Conservation (phyloP, 2,797 vertebrate genomes). For the Hephaestus fuliginosus region DNA sequence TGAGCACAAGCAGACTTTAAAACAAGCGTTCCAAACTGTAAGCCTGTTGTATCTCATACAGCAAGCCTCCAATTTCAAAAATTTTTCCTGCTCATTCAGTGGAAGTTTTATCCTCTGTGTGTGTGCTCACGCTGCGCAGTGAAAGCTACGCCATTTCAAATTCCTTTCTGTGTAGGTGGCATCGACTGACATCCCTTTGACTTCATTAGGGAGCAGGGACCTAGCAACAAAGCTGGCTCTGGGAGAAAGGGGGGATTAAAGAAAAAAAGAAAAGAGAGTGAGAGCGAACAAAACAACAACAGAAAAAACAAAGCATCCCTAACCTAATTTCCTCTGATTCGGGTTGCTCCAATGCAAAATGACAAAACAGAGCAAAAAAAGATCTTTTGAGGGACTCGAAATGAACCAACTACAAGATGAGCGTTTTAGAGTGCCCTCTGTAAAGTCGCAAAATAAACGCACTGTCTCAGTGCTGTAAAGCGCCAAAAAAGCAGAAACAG, state of each 20-base stretch:
- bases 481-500: conserved; percentile 26
- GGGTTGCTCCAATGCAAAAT: conserved; percentile 69
- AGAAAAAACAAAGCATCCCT: conserved; percentile 79
- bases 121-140: conserved; percentile 52
- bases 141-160: conserved; percentile 79
- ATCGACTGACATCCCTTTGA: conserved; percentile 84
- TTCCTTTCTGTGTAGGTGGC: conserved; percentile 85
- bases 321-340: conserved; percentile 84
- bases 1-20: conserved; percentile 73
- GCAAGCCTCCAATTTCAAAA: conserved; percentile 68
- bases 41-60: conserved; percentile 62
- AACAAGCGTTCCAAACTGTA: conserved; percentile 69
- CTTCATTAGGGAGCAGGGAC: conserved; percentile 86
- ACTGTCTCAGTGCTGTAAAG: conserved; percentile 27
- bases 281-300: conserved; percentile 79
- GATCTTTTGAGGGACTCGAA: conserved; percentile 65
- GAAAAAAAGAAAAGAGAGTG: conserved; percentile 63
- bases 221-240: conserved; percentile 81
- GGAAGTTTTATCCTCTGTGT: conserved; percentile 65
- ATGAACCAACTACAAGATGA: conserved; percentile 68
- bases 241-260: conserved; percentile 74
- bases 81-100: conserved; percentile 61
- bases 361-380: conserved; percentile 77
- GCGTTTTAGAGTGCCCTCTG: conserved; percentile 57
- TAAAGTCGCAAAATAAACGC: conserved; percentile 53